Percentiles rank a stretch among this genome's conserved stretches.
phyloP scores from a whole-genome alignment of 2,888 invertebrate genomes.

The Charanyca ferruginea region DNA sequence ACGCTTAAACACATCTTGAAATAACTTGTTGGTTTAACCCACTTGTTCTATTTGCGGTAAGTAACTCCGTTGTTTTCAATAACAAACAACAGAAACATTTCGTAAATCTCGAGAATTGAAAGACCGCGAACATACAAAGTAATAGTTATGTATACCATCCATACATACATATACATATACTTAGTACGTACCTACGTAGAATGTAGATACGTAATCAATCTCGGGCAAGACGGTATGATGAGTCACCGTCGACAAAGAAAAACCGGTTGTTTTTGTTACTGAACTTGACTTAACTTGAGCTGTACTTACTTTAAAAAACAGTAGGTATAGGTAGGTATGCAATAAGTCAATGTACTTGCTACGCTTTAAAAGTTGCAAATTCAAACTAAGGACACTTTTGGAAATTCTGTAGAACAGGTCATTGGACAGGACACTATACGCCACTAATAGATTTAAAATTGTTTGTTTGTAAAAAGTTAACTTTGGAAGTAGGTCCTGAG shows the following conservation, averaged over 20 bases:
- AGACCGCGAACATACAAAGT: neutral
- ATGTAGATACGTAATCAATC: slow-evolving; percentile 35
- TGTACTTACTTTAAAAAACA: slow-evolving; percentile 16
- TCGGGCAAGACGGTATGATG: slow-evolving; percentile 40
- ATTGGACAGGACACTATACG: neutral
- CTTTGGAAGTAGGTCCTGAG: too few species aligned
- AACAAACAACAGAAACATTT: slow-evolving; percentile 25
- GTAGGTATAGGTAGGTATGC: too few species aligned
- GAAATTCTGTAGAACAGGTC: slow-evolving; percentile 7
- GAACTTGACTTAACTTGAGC: slow-evolving; percentile 28
- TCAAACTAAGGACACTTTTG: neutral
- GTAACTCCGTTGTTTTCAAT: slow-evolving; percentile 11
- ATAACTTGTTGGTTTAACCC: slow-evolving; percentile 15
- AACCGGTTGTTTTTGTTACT: slow-evolving; percentile 41
- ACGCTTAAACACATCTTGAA: too few species aligned
- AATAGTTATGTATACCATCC: slow-evolving; percentile 9
- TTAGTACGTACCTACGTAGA: neutral
- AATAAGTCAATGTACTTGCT: slow-evolving; percentile 30
- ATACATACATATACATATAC: neutral
- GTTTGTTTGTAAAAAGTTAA: too few species aligned
- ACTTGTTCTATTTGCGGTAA: slow-evolving; percentile 23
- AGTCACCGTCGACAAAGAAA: slow-evolving; percentile 40
- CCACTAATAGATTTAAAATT: too few species aligned
- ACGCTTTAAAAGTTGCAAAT: slow-evolving; percentile 33
- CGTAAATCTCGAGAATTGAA: slow-evolving; percentile 30